A percentile compares a stretch with the other conserved stretches of the same genome.
Conservation (phyloP, 2,113 vertebrate species). For the Zosterops pallidus region DNA sequence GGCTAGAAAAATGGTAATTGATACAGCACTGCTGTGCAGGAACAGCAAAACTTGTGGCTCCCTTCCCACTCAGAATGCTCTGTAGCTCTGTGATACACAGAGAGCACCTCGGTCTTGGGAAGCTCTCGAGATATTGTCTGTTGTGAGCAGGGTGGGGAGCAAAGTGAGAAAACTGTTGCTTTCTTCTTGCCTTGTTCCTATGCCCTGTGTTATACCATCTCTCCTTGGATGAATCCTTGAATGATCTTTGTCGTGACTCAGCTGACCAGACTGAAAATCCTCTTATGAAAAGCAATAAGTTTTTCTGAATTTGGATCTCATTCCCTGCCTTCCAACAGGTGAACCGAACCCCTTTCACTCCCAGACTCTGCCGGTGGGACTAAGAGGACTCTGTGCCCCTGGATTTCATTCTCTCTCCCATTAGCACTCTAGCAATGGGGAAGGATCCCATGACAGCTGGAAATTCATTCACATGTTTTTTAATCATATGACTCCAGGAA, state of each 20-base stretch:
- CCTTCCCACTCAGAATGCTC: fast-evolving
- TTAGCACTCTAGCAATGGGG: neutral
- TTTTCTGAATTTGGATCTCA: neutral
- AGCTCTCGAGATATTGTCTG: neutral
- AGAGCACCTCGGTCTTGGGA: neutral
- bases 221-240: neutral
- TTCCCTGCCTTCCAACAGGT: neutral
- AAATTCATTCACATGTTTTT: constrained; percentile 40
- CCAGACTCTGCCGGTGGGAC: neutral
- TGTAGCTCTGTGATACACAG: neutral
- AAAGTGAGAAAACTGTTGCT: neutral
- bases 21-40: neutral
- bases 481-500: neutral
- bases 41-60: neutral
- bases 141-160: neutral
- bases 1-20: neutral
- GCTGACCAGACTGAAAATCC: neutral
- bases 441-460: neutral
- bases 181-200: neutral
- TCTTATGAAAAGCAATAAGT: neutral
- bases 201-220: neutral
- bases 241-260: neutral
- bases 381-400: neutral
- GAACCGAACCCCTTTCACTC: neutral
- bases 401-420: neutral